These are phyloP conservation scores for Eutolmus rufibarbis DNA, from an alignment of 2,888 invertebrate species.

Conservation along the genomic window DNA sequence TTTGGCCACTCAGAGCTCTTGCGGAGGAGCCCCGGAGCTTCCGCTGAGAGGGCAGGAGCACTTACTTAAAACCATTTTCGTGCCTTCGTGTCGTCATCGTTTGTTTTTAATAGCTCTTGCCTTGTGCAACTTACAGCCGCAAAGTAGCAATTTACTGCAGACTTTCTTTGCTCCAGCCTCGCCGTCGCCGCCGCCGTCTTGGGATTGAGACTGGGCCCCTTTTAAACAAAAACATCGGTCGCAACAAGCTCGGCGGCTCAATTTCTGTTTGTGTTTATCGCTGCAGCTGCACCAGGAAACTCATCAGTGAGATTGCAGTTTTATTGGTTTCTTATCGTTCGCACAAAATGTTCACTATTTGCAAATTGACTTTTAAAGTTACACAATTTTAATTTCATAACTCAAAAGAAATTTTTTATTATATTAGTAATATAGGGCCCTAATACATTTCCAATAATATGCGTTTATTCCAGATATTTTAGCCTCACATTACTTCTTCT, in stretches of 20 bases:
- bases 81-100: neutral
- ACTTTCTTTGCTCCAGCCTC: neutral
- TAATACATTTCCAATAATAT: too few species aligned
- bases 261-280: neutral
- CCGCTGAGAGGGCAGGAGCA: neutral
- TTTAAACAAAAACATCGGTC: neutral
- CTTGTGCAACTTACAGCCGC: conserved; percentile 1
- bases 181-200: neutral
- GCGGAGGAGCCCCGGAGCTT: neutral
- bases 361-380: neutral
- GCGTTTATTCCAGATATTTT: too few species aligned
- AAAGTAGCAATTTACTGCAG: neutral
- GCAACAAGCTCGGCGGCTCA: neutral
- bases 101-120: neutral
- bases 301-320: neutral
- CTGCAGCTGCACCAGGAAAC: neutral
- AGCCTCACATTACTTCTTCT: too few species aligned
- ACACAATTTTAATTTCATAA: neutral
- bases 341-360: neutral
- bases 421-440: too few species aligned
- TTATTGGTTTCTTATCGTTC: neutral
- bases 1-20: neutral
- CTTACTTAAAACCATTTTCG: neutral
- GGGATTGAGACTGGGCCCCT: neutral
- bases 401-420: too few species aligned